phyloP scores from a whole-genome alignment of 1,140 invertebrate species.

The Marisa cornuarietis region DNA sequence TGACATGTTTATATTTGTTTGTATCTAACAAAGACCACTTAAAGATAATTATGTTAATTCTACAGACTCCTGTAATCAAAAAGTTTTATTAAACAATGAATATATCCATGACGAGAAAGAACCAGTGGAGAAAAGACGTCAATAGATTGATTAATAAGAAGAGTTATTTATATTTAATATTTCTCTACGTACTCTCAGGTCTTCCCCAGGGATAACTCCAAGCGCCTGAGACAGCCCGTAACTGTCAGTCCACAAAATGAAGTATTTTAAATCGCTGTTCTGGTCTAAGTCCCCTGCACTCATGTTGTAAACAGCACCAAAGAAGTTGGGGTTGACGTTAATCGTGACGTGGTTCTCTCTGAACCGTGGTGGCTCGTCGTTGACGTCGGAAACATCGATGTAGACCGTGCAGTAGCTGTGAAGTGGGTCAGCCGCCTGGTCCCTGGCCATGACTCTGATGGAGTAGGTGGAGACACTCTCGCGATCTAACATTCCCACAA shows the following conservation, averaged over 20 bases:
- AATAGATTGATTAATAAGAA: no score
- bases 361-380: conserved; percentile 44
- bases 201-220: no score
- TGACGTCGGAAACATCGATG: conserved; percentile 42
- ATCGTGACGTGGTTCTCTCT: background rate
- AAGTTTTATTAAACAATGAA: no score
- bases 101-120: no score
- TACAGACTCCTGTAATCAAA: no score
- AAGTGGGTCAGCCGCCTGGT: conserved; percentile 35
- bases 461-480: conserved; percentile 35
- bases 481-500: conserved; percentile 41
- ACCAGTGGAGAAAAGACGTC: no score
- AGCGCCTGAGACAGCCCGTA: conserved; percentile 35
- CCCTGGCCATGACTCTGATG: conserved; percentile 42
- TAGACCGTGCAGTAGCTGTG: conserved; percentile 31
- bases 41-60: no score
- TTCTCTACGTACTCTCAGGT: no score
- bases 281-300: conserved; percentile 25
- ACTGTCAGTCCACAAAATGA: conserved; percentile 22
- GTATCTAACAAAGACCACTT: no score
- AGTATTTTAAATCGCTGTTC: conserved; percentile 16
- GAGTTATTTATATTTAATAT: no score
- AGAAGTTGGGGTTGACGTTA: background rate
- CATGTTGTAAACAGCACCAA: background rate
- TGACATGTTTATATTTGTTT: no score